Evolutionary conservation across 2,113 vertebrate species (phyloP), one percentile per base, ranked within the genome.

Genomic region (Catharus fuscescens): DNA sequence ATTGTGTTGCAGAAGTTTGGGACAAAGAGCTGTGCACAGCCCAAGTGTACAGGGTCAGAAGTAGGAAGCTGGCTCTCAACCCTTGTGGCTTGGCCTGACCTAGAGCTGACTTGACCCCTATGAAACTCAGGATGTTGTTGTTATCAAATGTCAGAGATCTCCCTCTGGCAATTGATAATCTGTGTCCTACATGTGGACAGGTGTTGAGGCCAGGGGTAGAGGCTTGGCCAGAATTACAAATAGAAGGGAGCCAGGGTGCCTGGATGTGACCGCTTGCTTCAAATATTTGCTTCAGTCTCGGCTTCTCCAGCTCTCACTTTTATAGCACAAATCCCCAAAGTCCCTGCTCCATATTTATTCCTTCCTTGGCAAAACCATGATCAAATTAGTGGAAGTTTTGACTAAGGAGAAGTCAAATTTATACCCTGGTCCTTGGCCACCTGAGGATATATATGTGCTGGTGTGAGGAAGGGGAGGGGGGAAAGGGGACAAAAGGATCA

Each of bases 371-470:
- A 95, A 95, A 96, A 87, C 71, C 62, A 60, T 94, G 81, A 92
- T 74, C 84, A 95, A 97, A 93, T 92, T 90, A 95, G 92, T 86
- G 92, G 81, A 94, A 83, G 94, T 91, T 95, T 95, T 93, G 84
- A 91, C 84, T 69, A 74, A 95, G 53, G 50, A 93, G 90, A 92
- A 91, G 66, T 74, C 74, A 87, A 92, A 95, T 92, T 88, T 93
- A 91, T 91, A 93, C 84, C n/a, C 47, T 73, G 59, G 54, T 81
- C 91, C 74, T 91, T 89, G 81, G 84, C 79, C 88, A 86, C 79
- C 64, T 84, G 80, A 92, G 91, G 61, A 89, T 80, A 91, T 78
- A 25, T 71, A 40, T 84, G 28, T 88, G 57, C 66, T 92, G 70
- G 57, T 80, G 62, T 77, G 62, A 85, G 86, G 88, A 73, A 94